Percentiles rank a stretch among this genome's conserved stretches.
These are phyloP conservation scores for Lateolabrax maculatus DNA, from an alignment of 2,797 vertebrate genomes.

Conservation along the genomic window DNA sequence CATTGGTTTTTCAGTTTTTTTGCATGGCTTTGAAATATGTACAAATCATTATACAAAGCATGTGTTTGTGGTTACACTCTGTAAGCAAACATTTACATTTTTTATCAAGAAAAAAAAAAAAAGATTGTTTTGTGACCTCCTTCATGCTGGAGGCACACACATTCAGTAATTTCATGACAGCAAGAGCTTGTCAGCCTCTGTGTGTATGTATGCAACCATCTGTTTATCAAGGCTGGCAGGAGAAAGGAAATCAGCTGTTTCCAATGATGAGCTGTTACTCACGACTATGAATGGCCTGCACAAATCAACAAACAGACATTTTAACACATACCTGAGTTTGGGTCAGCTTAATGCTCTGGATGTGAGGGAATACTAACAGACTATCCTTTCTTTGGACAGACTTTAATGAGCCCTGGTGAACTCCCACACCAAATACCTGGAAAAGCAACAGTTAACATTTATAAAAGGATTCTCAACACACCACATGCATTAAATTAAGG, in stretches of 20 bases:
- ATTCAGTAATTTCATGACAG: conserved; percentile 16
- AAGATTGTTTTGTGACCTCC: not conserved
- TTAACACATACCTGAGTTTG: conserved; percentile 90
- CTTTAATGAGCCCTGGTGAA: conserved; percentile 82
- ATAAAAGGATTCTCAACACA: conserved; percentile 2
- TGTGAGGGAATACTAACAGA: conserved; percentile 91
- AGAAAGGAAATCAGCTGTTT: conserved; percentile 72
- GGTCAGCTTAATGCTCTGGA: conserved; percentile 93
- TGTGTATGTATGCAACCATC: conserved; percentile 17
- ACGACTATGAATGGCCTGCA: conserved; percentile 5
- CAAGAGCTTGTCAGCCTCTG: conserved; percentile 13
- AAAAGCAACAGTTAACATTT: conserved; percentile 32
- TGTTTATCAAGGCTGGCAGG: conserved; percentile 60
- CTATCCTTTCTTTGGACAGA: conserved; percentile 86
- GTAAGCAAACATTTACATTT: conserved; percentile 9
- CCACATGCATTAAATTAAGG: not conserved
- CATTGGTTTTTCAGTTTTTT: not conserved
- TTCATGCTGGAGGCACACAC: conserved; percentile 7
- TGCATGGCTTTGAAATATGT: not conserved
- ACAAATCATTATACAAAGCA: not conserved
- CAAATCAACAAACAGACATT: conserved; percentile 28
- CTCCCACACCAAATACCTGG: conserved; percentile 94
- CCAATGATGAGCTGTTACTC: conserved; percentile 57
- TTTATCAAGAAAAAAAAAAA: not conserved
- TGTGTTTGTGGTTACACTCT: not conserved